Evolutionary conservation across 1,140 invertebrate genomes (phyloP).

Genomic region (Rhopalosiphum maidis): DNA sequence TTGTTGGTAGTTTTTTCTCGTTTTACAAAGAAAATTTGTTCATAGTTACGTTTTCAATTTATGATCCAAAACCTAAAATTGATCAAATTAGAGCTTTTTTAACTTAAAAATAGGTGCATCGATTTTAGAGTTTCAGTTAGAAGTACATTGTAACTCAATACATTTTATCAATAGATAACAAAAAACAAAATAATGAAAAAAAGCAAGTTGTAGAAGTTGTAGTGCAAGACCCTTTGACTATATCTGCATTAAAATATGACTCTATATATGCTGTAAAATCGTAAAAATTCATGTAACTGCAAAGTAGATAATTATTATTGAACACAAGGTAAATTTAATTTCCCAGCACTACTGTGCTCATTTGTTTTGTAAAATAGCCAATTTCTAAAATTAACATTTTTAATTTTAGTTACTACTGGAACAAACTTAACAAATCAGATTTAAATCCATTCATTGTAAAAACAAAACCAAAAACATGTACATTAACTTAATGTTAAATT

Average conservation of each 20-base stretch:
- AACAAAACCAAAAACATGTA: background rate
- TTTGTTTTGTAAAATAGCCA: constrained; percentile 9
- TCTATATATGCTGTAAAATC: background rate
- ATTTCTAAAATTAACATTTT: constrained; percentile 14
- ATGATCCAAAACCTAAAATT: background rate
- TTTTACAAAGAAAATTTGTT: background rate
- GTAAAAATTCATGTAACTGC: background rate
- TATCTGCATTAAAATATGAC: background rate
- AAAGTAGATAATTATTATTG: background rate
- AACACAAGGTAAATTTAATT: constrained; percentile 1
- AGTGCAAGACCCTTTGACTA: too few relatives aligned
- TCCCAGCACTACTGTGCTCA: background rate
- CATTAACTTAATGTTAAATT: background rate
- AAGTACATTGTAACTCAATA: background rate
- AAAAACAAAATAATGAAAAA: background rate
- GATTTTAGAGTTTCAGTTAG: background rate
- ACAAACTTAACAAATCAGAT: background rate
- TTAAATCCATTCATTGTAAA: background rate
- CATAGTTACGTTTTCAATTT: background rate
- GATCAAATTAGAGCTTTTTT: rapidly evolving
- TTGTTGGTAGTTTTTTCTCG: background rate
- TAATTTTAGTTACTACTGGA: constrained; percentile 10
- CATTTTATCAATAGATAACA: background rate
- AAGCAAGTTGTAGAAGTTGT: background rate
- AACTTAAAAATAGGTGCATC: background rate